A percentile compares a stretch with the other conserved stretches of the same genome.
Evolutionary conservation across 1,140 invertebrate species (phyloP).

Genomic region (Chelonus insularis): DNA sequence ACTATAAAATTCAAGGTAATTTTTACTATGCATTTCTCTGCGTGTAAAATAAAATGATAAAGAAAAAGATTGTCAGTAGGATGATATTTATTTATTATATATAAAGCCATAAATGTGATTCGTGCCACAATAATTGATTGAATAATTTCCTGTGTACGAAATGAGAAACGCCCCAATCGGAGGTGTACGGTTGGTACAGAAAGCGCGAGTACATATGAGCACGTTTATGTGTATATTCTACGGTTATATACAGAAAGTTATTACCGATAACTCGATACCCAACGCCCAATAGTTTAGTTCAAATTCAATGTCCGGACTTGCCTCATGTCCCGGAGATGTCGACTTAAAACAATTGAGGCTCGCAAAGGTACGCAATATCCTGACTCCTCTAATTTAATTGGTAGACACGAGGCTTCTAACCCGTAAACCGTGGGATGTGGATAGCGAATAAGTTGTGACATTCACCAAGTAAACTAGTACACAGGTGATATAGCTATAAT

Average conservation of each 20-base stretch:
- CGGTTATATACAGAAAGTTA: background rate
- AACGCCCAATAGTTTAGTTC: conserved; percentile 53
- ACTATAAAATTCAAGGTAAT: too few relatives aligned
- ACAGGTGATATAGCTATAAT: conserved; percentile 1
- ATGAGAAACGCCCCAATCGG: conserved; percentile 23
- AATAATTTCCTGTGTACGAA: conserved; percentile 10
- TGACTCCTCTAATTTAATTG: conserved; percentile 60
- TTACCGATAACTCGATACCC: conserved; percentile 50
- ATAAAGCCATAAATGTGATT: too few relatives aligned
- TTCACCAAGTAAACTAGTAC: conserved; percentile 40
- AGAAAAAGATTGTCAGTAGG: too few relatives aligned
- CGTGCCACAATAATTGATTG: background rate
- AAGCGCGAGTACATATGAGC: background rate
- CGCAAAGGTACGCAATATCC: conserved; percentile 58
- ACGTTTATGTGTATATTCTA: background rate
- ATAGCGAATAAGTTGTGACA: background rate
- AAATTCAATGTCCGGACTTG: conserved; percentile 58
- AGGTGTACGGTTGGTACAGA: background rate
- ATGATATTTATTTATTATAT: too few relatives aligned
- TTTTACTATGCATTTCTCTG: too few relatives aligned
- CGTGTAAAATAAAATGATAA: too few relatives aligned
- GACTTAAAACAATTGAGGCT: conserved; percentile 60
- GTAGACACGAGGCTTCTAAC: conserved; percentile 35
- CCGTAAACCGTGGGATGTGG: too few relatives aligned
- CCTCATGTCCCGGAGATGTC: conserved; percentile 48